phyloP scores from a whole-genome alignment of 2,888 invertebrate species.

The Automeris io region DNA sequence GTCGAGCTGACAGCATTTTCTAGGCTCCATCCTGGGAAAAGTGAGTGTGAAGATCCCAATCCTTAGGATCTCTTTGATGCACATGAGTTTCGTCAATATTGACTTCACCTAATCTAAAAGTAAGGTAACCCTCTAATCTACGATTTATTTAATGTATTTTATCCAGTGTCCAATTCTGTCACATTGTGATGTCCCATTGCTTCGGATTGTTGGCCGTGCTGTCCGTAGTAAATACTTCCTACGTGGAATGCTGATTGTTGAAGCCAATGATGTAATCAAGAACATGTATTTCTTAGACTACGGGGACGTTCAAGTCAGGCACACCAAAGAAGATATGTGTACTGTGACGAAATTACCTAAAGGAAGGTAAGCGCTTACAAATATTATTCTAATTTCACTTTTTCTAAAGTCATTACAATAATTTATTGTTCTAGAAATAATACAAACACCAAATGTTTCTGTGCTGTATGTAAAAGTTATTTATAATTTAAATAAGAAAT shows the following conservation, averaged over 20 bases:
- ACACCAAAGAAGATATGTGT: conserved; percentile 11
- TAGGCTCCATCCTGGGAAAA: too few species aligned
- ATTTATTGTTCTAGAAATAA: neutral
- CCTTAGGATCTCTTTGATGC: too few species aligned
- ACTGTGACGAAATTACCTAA: conserved; percentile 24
- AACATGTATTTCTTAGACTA: conserved; percentile 51
- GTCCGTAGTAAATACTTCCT: conserved; percentile 48
- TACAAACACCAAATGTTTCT: too few species aligned
- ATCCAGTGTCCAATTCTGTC: conserved; percentile 51
- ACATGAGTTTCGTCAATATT: too few species aligned
- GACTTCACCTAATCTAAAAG: too few species aligned
- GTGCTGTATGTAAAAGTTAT: too few species aligned
- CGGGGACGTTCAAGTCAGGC: conserved; percentile 35
- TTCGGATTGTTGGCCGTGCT: conserved; percentile 52
- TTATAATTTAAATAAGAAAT: too few species aligned
- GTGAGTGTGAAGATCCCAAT: too few species aligned
- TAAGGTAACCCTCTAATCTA: too few species aligned
- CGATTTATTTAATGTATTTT: neutral
- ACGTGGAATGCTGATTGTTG: conserved; percentile 36
- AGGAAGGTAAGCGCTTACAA: conserved; percentile 35
- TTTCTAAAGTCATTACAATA: too few species aligned
- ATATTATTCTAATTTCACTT: neutral
- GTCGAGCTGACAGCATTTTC: too few species aligned
- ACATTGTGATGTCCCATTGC: conserved; percentile 40
- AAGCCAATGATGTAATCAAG: conserved; percentile 41